These are phyloP conservation scores for Willowsia nigromaculata DNA, from an alignment of 2,888 invertebrate species.

Conservation along the genomic window DNA sequence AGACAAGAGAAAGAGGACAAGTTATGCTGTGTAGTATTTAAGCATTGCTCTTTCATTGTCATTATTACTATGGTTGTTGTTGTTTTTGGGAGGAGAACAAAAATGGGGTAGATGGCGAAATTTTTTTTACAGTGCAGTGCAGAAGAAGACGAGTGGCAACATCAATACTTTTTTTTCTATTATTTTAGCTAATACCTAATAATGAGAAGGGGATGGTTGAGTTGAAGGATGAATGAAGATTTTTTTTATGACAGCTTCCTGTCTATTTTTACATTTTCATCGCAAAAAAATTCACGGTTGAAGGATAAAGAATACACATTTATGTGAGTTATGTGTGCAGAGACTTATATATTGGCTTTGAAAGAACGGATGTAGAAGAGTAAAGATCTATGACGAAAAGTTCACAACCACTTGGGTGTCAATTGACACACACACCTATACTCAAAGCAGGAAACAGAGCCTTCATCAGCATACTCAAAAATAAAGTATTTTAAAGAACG, in stretches of 20 bases:
- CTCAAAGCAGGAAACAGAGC: background rate
- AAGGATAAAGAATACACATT: background rate
- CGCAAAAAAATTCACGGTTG: conserved; percentile 4
- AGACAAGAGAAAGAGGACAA: background rate
- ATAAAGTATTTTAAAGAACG: background rate
- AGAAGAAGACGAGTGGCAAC: background rate
- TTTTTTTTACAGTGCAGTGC: background rate
- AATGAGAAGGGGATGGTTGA: background rate
- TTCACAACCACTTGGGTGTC: conserved; percentile 7
- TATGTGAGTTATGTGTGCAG: no score
- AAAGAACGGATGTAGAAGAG: background rate
- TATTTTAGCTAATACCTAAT: background rate
- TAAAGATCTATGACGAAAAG: background rate
- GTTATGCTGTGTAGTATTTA: background rate
- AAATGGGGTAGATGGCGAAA: background rate
- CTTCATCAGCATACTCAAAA: background rate
- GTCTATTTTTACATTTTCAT: conserved; percentile 17
- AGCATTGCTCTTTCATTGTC: background rate
- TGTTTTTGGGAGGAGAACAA: background rate
- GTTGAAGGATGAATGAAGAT: conserved; percentile 31
- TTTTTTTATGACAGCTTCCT: conserved; percentile 35
- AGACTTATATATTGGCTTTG: background rate
- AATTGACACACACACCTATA: background rate
- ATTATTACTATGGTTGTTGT: background rate
- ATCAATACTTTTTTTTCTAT: background rate